Evolutionary conservation across 2,113 vertebrate genomes (phyloP).

Genomic region (Sinocyclocheilus anshuiensis): DNA sequence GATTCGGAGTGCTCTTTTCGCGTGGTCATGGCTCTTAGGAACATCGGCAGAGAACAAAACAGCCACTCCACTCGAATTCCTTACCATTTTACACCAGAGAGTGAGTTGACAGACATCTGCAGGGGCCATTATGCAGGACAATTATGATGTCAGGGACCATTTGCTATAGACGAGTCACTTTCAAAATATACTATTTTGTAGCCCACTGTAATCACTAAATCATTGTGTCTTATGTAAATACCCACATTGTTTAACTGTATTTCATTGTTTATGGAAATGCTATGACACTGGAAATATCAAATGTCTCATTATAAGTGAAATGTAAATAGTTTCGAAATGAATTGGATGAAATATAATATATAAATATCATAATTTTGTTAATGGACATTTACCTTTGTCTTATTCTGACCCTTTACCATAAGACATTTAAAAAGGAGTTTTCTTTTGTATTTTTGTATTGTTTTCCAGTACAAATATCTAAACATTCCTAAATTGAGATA

Average conservation of each 20-base stretch:
- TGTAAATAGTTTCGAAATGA: neutral
- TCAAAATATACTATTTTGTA: constrained; percentile 41
- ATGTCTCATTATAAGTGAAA: neutral
- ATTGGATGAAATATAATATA: no score
- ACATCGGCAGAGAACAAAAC: constrained; percentile 45
- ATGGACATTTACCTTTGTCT: neutral
- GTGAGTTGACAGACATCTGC: constrained; percentile 64
- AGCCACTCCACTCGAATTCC: constrained; percentile 56
- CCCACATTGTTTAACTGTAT: neutral
- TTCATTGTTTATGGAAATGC: constrained; percentile 28
- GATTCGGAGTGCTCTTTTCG: constrained; percentile 60
- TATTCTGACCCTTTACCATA: neutral
- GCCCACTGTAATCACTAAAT: constrained; percentile 36
- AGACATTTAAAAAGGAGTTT: neutral
- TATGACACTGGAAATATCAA: neutral
- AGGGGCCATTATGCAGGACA: constrained; percentile 61
- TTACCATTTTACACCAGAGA: constrained; percentile 60
- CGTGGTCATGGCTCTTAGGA: constrained; percentile 16
- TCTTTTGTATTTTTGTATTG: no score
- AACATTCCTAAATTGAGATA: no score
- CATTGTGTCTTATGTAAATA: constrained; percentile 25
- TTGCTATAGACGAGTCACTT: constrained; percentile 45
- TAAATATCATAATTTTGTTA: neutral
- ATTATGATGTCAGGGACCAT: constrained; percentile 62
- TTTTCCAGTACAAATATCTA: no score